These are phyloP conservation scores for Aplidium turbinatum DNA, from an alignment of 23 tunicate genomes.

Conservation along the genomic window DNA sequence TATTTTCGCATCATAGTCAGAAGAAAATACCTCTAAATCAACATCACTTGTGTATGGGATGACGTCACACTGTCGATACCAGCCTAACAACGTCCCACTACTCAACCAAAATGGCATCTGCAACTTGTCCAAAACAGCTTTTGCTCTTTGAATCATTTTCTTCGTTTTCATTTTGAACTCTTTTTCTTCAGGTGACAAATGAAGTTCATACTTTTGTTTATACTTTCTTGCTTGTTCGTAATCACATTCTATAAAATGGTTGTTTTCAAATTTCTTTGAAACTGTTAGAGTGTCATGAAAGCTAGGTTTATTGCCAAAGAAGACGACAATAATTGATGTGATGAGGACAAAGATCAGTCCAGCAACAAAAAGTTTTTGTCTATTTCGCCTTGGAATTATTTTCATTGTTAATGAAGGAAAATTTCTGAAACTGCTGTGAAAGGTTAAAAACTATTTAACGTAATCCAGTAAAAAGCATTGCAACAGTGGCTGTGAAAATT, in stretches of 20 bases:
- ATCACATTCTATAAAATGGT: slow-evolving; percentile 74
- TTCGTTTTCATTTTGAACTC: slow-evolving; percentile 21
- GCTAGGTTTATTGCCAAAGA: too few species aligned
- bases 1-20: slow-evolving; percentile 29
- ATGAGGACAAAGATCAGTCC: too few species aligned
- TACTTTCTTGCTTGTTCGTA: slow-evolving; percentile 35
- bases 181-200: slow-evolving; percentile 10
- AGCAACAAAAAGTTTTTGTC: too few species aligned
- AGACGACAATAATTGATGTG: too few species aligned
- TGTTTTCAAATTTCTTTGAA: slow-evolving; percentile 42
- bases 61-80: slow-evolving; percentile 78
- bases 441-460: too few species aligned
- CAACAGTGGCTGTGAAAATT: too few species aligned
- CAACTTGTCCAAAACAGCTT: slow-evolving; percentile 47
- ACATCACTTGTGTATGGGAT: slow-evolving; percentile 59
- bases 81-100: slow-evolving; percentile 66
- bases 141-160: slow-evolving; percentile 27
- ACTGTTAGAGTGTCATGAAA: slow-evolving; percentile 32
- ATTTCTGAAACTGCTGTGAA: too few species aligned
- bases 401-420: too few species aligned
- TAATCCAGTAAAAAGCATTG: too few species aligned
- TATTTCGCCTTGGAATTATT: too few species aligned
- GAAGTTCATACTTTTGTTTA: slow-evolving; percentile 16
- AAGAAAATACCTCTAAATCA: slow-evolving; percentile 50
- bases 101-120: slow-evolving; percentile 71